phyloP scores from a whole-genome alignment of 1,140 invertebrate genomes.

The Drosophila baimaii region DNA sequence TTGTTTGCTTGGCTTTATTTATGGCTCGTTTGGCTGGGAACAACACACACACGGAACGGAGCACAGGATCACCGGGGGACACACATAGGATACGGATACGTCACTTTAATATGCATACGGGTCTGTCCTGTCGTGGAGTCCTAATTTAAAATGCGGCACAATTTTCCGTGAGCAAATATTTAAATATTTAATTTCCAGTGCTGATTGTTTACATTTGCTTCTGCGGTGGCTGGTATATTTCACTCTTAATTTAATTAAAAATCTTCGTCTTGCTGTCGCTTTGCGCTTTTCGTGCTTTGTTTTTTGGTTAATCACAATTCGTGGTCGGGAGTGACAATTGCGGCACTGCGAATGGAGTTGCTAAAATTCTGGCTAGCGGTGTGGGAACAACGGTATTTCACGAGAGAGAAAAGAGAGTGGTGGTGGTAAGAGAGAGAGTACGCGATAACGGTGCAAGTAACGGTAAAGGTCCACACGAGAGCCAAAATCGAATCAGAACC shows the following conservation, averaged over 20 bases:
- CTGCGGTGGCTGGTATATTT: conserved; percentile 22
- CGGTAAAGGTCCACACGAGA: conserved; percentile 27
- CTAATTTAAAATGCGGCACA: conserved; percentile 60
- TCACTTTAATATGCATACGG: conserved; percentile 33
- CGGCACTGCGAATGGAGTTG: neutral
- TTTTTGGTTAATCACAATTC: conserved; percentile 32
- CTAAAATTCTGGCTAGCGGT: conserved; percentile 20
- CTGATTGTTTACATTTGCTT: conserved; percentile 48
- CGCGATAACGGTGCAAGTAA: conserved; percentile 26
- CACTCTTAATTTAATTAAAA: conserved; percentile 57
- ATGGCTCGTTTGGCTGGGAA: conserved; percentile 41
- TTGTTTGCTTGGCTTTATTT: conserved; percentile 49
- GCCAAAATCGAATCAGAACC: conserved; percentile 11
- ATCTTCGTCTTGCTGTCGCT: conserved; percentile 28
- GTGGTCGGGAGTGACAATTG: neutral
- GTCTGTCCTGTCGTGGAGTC: conserved; percentile 14
- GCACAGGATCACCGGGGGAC: conserved; percentile 9
- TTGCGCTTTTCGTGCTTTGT: conserved; percentile 6
- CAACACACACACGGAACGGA: conserved; percentile 21
- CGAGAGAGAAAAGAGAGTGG: conserved; percentile 39
- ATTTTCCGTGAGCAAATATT: conserved; percentile 51
- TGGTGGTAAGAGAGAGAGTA: conserved; percentile 20
- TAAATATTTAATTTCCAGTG: conserved; percentile 53
- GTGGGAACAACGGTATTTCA: conserved; percentile 10
- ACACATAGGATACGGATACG: conserved; percentile 34